phyloP scores from a whole-genome alignment of 2,797 vertebrate species.

The Scarus forsteni region DNA sequence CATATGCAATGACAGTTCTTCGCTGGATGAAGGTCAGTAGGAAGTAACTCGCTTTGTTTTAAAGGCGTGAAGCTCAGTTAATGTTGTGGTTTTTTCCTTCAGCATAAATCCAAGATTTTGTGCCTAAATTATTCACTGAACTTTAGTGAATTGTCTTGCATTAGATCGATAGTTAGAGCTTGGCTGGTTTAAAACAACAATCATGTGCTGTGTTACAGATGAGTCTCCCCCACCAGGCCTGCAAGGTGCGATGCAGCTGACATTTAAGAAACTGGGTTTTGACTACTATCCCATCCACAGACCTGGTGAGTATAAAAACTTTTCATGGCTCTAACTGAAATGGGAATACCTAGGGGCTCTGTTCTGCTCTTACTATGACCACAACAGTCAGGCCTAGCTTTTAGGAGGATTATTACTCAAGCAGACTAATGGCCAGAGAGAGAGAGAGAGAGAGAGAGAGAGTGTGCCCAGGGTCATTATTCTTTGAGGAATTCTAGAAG shows the following conservation, averaged over 20 bases:
- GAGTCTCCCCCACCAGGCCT: constrained; percentile 85
- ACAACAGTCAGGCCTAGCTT: constrained; percentile 46
- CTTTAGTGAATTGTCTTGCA: background rate
- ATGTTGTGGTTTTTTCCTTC: background rate
- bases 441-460: background rate
- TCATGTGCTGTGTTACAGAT: constrained; percentile 75
- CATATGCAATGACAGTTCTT: constrained; percentile 94
- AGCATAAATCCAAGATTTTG: background rate
- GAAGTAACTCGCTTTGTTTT: background rate
- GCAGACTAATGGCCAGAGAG: constrained; percentile 57
- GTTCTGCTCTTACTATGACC: constrained; percentile 23
- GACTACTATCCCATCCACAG: constrained; percentile 97
- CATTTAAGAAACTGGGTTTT: constrained; percentile 93
- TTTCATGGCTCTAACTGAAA: constrained; percentile 22
- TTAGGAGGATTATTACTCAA: constrained; percentile 58
- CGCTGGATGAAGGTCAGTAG: constrained; percentile 86
- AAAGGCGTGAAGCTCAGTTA: background rate
- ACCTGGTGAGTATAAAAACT: constrained; percentile 85
- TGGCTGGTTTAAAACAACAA: constrained; percentile 21
- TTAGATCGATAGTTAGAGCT: background rate
- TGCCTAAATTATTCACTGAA: background rate
- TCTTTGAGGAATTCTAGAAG: constrained; percentile 43
- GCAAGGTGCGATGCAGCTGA: constrained; percentile 98
- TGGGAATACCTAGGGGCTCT: constrained; percentile 27
- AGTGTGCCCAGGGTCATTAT: constrained; percentile 41